A percentile compares a stretch with the other conserved stretches of the same genome.
Conservation (phyloP, 2,888 invertebrate species). For the Tenodera sinensis region DNA sequence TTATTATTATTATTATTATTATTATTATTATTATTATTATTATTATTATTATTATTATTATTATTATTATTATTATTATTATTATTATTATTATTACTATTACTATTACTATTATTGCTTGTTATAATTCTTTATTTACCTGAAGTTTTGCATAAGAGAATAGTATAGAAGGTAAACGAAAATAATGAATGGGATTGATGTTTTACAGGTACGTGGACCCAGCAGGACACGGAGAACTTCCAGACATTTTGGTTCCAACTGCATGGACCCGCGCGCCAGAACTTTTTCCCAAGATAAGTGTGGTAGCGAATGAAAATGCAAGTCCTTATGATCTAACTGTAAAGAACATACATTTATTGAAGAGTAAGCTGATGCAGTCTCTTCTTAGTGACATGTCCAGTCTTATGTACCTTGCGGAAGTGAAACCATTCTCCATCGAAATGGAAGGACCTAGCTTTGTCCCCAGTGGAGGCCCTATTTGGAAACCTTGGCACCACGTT, state of each 20-base stretch:
- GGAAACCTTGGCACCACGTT: conserved; percentile 30
- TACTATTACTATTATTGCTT: no score
- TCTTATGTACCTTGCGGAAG: not conserved
- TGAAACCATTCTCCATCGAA: not conserved
- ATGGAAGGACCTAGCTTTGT: not conserved
- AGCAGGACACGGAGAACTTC: conserved; percentile 3
- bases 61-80: no score
- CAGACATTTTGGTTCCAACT: not conserved
- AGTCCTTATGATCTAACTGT: not conserved
- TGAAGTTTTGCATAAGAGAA: no score
- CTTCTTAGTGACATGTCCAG: not conserved
- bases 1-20: no score
- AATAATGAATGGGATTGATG: not conserved
- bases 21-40: no score
- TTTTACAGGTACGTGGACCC: conserved; percentile 19
- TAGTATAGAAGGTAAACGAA: not conserved
- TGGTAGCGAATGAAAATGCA: not conserved
- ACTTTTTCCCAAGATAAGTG: not conserved
- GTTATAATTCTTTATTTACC: no score
- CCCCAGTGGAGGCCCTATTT: conserved; percentile 1
- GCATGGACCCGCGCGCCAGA: conserved; percentile 6
- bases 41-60: no score
- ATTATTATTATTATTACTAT: no score
- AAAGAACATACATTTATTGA: not conserved
- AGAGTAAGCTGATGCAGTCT: not conserved